Evolutionary conservation across 2,113 vertebrate genomes (phyloP), one percentile per base, ranked within the genome.

Genomic region (Sialia sialis): DNA sequence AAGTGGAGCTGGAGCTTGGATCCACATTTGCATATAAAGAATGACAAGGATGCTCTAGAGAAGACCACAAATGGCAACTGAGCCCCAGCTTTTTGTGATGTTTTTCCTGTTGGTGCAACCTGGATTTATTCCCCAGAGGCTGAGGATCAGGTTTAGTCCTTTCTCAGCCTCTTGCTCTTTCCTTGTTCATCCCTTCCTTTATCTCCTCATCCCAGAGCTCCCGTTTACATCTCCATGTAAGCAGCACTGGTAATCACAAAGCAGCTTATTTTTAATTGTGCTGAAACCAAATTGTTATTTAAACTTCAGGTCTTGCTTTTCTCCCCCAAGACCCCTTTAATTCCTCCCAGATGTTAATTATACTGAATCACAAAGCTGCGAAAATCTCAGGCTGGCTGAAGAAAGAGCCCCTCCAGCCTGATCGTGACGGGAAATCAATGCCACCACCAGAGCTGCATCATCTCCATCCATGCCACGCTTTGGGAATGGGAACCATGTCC

Each of bases 331-430:
- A 94, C 70, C 91, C 95, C 70, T 90, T 55, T 87, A 92, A 95
- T 95, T 96, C 91, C 94, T 94, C 81, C 64, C 89, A 92, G 87
- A 93, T 84, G 78, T 91, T 97, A 96, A 94, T 97, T 96, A 94
- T 64, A 60, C 44, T 0, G 13, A 92, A 94, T 49, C 64, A 39
- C 64, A 77, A 67, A 86, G 92, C 90, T 90, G 79, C 46, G 80
- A 55, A 74, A 81, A 55, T 68, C 89, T 92, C 80, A 41, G 58
- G 49, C 77, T 92, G 80, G 80, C 29, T 94, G 80, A 74, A 89
- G 73, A 5, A 78, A 79, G 78, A 92, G 58, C 62, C 80, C 81
- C 64, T 87, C 73, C 0, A 1, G 93, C 62, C 41, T 0, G 62
- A 94, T 94, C 64, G 84, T 48, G 87, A 88, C 0, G 4, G 6